These are phyloP conservation scores for Diabrotica balteata DNA, from an alignment of 2,888 invertebrate species.

Conservation along the genomic window DNA sequence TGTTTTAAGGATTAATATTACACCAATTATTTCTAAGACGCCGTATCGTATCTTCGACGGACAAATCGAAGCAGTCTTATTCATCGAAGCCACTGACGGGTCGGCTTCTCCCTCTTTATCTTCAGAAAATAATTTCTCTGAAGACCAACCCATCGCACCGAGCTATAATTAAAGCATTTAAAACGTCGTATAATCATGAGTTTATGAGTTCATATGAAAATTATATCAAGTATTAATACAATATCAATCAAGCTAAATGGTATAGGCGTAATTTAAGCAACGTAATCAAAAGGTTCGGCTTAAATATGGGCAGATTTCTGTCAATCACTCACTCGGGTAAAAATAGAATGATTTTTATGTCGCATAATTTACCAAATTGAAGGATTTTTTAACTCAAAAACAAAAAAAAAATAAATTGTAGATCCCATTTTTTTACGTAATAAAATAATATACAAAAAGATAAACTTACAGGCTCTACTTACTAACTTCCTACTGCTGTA, in stretches of 20 bases:
- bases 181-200: constrained; percentile 42
- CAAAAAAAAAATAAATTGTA: too few species aligned
- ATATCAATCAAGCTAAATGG: constrained; percentile 45
- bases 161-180: constrained; percentile 46
- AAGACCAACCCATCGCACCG: constrained; percentile 40
- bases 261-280: constrained; percentile 35
- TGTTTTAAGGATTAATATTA: too few species aligned
- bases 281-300: constrained; percentile 36
- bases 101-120: constrained; percentile 36
- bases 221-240: constrained; percentile 45
- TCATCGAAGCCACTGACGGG: not conserved
- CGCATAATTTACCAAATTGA: too few species aligned
- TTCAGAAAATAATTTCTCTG: constrained; percentile 39
- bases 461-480: too few species aligned
- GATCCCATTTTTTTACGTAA: too few species aligned
- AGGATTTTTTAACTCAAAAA: too few species aligned
- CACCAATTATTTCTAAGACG: too few species aligned
- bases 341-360: not conserved
- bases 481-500: too few species aligned
- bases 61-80: too few species aligned
- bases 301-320: constrained; percentile 33
- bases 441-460: too few species aligned
- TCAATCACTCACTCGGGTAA: constrained; percentile 25
- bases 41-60: too few species aligned
- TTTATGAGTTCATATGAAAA: constrained; percentile 42